Percentiles rank a stretch among this genome's conserved stretches.
Evolutionary conservation across 2,888 invertebrate species (phyloP).

Genomic region (Hymenopus coronatus): DNA sequence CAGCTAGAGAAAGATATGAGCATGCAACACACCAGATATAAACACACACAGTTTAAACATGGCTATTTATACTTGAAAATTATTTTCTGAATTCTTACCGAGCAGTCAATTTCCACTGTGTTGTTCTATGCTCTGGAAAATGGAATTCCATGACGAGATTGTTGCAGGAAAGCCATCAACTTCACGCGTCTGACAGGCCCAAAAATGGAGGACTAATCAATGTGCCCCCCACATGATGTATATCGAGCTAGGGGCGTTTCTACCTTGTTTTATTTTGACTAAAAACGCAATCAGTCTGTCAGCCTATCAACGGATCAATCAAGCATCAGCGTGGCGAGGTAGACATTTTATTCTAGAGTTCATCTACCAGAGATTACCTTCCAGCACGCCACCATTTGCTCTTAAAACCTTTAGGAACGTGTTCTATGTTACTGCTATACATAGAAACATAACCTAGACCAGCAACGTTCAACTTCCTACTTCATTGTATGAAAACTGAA

Average conservation of each 20-base stretch:
- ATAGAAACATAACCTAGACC: no score
- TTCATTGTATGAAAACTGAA: no score
- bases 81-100: neutral
- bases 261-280: neutral
- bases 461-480: no score
- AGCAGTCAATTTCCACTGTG: neutral
- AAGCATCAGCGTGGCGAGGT: neutral
- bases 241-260: neutral
- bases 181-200: neutral
- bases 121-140: neutral
- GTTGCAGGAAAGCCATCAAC: neutral
- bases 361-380: neutral
- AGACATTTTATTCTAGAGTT: neutral
- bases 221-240: neutral
- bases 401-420: no score
- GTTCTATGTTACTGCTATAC: no score
- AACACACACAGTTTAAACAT: no score
- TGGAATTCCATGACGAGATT: neutral
- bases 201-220: neutral
- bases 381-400: neutral
- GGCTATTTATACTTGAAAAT: neutral
- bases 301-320: neutral
- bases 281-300: neutral
- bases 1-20: no score
- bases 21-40: no score